Base-by-base conservation (phyloP, 2,113 vertebrate genomes). In the Galbula dea region DNA sequence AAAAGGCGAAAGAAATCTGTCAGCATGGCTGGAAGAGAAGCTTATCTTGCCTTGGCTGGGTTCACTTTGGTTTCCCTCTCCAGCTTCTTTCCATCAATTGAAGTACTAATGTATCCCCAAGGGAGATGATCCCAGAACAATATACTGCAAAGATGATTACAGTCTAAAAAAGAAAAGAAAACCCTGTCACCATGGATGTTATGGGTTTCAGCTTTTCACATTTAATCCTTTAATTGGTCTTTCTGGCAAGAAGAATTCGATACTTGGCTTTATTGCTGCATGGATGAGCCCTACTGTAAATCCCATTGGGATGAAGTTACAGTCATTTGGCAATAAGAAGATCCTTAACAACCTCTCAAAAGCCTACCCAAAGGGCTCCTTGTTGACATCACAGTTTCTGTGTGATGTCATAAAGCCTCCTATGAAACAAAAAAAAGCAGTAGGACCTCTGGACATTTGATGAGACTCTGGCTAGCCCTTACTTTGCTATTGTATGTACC, bases 141-240 rank as follows among this genome's bases (percentile, higher is more conserved):
- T 92, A 84, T n/a, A 52, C 85, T 62, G 69, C 80, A 96, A 90
- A 93, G 93, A 90, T 94, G 76, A 97, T 95, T 96, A 96, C 88
- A 83, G 69, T 75, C 86, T 93, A 77, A 92, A 91, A 91, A 88
- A 89, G 72, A 91, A 95, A 93, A 93, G 96, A 91, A 96, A 89
- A 93, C 54, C 74, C 41, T 94, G 81, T 95, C 83, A 89, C 67
- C 37, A 87, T 95, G 68, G 62, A 88, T n/a, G 26, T 90, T 82
- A 76, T 74, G 66, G 91, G 85, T 87, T 96, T 97, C 87, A 86
- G 82, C 86, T 95, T 96, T 96, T 95, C 78, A 75, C 78, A 90
- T 91, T 89, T 96, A 97, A 96, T 97, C 94, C 89, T 95, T 96
- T 97, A 96, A 97, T 96, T 97, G 94, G 89, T 81, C 94, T 96